phyloP scores from a whole-genome alignment of 2,888 invertebrate species.

The Andrena bucephala region DNA sequence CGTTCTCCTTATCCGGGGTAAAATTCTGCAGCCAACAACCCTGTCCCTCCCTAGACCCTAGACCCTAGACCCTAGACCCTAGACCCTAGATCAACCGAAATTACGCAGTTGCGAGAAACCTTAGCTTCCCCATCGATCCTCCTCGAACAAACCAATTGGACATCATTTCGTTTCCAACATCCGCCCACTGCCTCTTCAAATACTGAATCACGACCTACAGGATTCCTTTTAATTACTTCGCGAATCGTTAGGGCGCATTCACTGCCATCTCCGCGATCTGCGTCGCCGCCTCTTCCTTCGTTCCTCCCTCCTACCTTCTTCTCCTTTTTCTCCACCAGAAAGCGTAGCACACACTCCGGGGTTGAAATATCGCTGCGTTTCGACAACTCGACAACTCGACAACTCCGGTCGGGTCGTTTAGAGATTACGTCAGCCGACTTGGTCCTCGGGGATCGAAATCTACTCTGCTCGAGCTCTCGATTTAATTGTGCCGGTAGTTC shows the following conservation, averaged over 20 bases:
- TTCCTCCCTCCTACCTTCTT: background rate
- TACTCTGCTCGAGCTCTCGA: background rate
- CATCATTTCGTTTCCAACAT: constrained; percentile 11
- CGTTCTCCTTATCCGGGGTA: background rate
- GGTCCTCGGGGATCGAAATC: too few relatives aligned
- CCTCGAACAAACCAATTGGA: constrained; percentile 21
- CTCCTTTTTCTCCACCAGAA: too few relatives aligned
- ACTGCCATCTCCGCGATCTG: background rate
- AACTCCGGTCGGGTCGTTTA: too few relatives aligned
- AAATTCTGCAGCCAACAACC: constrained; percentile 5
- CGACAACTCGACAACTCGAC: too few relatives aligned
- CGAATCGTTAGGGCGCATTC: constrained; percentile 18
- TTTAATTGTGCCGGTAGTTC: background rate
- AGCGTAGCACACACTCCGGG: too few relatives aligned
- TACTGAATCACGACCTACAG: background rate
- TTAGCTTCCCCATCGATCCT: constrained; percentile 10
- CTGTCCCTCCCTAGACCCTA: background rate
- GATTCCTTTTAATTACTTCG: constrained; percentile 26
- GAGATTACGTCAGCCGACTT: too few relatives aligned
- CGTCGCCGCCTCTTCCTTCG: background rate
- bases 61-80: background rate
- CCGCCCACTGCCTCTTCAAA: background rate
- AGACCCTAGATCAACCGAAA: background rate
- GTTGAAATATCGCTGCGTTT: background rate
- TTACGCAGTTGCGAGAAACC: constrained; percentile 21